Percentiles rank a stretch among this genome's conserved stretches.
Conservation (phyloP, 2,113 vertebrate species). For the Thomomys bottae region DNA sequence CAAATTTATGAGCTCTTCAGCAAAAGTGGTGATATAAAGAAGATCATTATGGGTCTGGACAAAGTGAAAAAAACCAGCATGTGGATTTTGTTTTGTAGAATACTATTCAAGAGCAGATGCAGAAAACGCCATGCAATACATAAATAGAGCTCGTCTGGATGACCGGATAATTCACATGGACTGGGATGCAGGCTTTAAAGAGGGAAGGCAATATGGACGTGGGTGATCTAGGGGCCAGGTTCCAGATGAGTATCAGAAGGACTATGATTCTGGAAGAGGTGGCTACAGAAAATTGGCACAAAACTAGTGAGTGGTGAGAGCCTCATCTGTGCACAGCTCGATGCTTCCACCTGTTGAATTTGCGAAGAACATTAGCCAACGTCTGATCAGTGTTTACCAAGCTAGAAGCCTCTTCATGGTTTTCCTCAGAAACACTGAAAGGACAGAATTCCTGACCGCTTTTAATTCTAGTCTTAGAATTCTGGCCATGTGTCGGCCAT, state of each 20-base stretch:
- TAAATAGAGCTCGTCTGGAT: constrained; percentile 91
- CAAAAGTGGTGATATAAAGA: constrained; percentile 93
- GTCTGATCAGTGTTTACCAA: constrained; percentile 29
- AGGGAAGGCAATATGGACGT: constrained; percentile 86
- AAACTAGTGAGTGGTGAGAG: constrained; percentile 83
- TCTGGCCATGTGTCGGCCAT: constrained; percentile 1
- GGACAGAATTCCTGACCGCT: constrained; percentile 45
- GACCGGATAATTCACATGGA: constrained; percentile 94
- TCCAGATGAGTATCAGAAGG: constrained; percentile 89
- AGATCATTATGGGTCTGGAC: constrained; percentile 92
- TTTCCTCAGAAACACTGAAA: constrained; percentile 46
- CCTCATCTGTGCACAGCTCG: not conserved
- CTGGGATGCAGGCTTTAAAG: constrained; percentile 94
- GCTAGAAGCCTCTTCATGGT: not conserved
- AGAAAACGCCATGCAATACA: constrained; percentile 91
- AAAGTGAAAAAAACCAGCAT: constrained; percentile 75
- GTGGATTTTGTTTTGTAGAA: not conserved
- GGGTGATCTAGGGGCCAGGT: constrained; percentile 94
- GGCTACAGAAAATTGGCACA: constrained; percentile 90
- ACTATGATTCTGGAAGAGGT: constrained; percentile 90
- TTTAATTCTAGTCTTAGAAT: constrained; percentile 51
- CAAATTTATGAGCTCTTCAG: constrained; percentile 93
- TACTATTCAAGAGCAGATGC: constrained; percentile 89
- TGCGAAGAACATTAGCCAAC: not conserved
- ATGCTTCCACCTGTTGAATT: not conserved